Base-by-base conservation (phyloP, 2,888 invertebrate genomes). In the Poecilobothrus nobilitatus region DNA sequence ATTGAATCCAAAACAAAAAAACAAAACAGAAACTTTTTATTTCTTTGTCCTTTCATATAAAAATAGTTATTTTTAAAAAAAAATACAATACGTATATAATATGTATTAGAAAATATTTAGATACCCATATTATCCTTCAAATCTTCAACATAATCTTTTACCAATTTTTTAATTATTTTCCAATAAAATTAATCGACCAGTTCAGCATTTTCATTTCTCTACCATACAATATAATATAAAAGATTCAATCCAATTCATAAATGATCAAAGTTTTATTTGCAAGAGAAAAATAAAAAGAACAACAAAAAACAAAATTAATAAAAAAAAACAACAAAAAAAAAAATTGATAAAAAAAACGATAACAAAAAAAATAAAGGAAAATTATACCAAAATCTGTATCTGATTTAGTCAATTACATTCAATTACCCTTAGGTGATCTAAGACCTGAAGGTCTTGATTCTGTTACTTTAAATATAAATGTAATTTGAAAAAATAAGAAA, bases 351-450 rank as follows among this genome's bases (percentile, higher is more conserved):
- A 12, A 44, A 44, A 15, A 44, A 44, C 8, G 8, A 34, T 7
- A 34, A 37, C 8, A 37, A 37, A 37, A 37, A 53, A 2, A 53
- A 53, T 2, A 53, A 53, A 53, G 6, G 6, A 53, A 53, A 53
- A 53, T 53, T n/a, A 53, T 5, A 37, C 8, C 9, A 37, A 37
- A 37, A 37, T 10, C 8, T 37, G 37, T 53, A 53, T 53, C 53
- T 53, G 15, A n/a, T 53, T 18, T 53, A 53, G 53, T 53, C 53
- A 53, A 53, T 53, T 53, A 53, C 53, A 53, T 53, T 53, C 53
- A 53, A 53, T 53, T 53, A 53, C 18, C 53, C 53, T 53, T 3
- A 53, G 53, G 53, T 15, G 2, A 53, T 53, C 15, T 53, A 6
- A 53, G 9, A 53, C 15, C 15, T 53, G 15, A 53, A 53, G 53